Evolutionary conservation across 1,140 invertebrate species (phyloP).

Genomic region (Microplitis demolitor): DNA sequence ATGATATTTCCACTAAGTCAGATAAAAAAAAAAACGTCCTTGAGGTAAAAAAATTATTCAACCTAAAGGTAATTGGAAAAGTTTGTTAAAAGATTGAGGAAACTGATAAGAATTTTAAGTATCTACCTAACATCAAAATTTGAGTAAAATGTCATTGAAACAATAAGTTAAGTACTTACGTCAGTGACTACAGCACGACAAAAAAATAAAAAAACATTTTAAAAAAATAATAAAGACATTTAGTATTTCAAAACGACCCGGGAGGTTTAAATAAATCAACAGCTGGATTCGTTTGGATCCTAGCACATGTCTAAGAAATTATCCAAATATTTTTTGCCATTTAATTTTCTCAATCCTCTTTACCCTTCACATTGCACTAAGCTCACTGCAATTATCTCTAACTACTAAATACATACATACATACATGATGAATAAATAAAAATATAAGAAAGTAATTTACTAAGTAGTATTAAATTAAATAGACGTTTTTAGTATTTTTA

Average conservation of each 20-base stretch:
- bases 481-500: neutral
- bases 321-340: no score
- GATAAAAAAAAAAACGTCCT: neutral
- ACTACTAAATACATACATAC: neutral
- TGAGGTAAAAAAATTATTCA: neutral
- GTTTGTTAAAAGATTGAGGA: neutral
- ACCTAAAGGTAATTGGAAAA: neutral
- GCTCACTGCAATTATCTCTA: no score
- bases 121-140: neutral
- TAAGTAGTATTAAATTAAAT: neutral
- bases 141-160: neutral
- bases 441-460: no score
- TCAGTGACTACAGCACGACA: neutral
- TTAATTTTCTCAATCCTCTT: no score
- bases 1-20: neutral
- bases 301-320: no score
- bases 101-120: neutral
- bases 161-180: no score
- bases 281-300: no score
- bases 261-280: no score
- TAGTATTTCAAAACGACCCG: no score
- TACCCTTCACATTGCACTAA: no score
- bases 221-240: neutral
- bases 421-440: neutral
- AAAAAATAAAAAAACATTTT: neutral